Conservation (phyloP, 1,140 invertebrate species). For the Riptortus pedestris region DNA sequence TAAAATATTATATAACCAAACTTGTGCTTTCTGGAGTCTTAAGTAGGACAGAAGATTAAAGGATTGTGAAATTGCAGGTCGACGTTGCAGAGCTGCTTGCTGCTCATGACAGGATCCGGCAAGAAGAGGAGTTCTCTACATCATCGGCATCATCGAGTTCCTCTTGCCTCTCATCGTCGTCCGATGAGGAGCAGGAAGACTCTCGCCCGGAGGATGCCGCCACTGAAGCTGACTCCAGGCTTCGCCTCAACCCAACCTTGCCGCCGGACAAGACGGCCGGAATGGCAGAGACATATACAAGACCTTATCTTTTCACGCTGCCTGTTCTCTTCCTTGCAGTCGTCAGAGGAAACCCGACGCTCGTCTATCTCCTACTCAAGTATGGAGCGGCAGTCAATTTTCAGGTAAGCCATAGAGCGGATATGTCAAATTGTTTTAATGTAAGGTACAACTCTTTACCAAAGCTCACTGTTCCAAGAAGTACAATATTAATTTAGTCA, state of each 20-base stretch:
- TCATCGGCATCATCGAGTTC: slow-evolving; percentile 31
- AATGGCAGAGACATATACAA: slow-evolving; percentile 39
- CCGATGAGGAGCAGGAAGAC: slow-evolving; percentile 27
- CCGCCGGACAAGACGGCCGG: slow-evolving; percentile 34
- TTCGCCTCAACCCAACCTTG: slow-evolving; percentile 34
- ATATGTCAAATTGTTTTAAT: too few species aligned
- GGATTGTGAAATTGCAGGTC: too few species aligned
- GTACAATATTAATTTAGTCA: too few species aligned
- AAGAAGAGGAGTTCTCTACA: slow-evolving; percentile 28
- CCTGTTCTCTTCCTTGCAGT: slow-evolving; percentile 47
- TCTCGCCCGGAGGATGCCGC: slow-evolving; percentile 16
- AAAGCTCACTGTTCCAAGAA: too few species aligned
- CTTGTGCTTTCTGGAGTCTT: too few species aligned
- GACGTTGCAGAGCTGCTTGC: slow-evolving; percentile 36
- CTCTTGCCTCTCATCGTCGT: slow-evolving; percentile 25
- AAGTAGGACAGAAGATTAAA: too few species aligned
- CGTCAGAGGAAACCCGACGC: slow-evolving; percentile 40
- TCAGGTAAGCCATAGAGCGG: slow-evolving; percentile 37
- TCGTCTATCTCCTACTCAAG: slow-evolving; percentile 44
- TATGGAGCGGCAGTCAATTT: slow-evolving; percentile 43
- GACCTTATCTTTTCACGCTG: slow-evolving; percentile 42
- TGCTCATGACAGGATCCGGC: slow-evolving; percentile 36
- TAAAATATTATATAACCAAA: too few species aligned
- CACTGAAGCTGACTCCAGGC: slow-evolving; percentile 29
- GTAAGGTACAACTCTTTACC: too few species aligned